A percentile compares a stretch with the other conserved stretches of the same genome.
phyloP scores from a whole-genome alignment of 1,140 invertebrate genomes.

The Ooceraea biroi region DNA sequence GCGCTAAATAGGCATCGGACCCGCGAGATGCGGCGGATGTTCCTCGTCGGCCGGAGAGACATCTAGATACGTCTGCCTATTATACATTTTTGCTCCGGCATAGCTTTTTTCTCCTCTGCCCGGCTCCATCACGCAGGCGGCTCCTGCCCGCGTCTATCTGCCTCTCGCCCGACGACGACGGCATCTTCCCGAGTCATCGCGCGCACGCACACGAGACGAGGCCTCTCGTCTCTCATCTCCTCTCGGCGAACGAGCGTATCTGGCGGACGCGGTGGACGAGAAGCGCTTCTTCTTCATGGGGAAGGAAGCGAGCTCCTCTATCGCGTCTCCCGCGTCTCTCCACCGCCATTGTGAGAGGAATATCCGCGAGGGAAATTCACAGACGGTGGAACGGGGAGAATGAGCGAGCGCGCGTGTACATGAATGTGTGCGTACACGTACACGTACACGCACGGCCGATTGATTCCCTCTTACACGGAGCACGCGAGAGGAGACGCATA shows the following conservation, averaged over 20 bases:
- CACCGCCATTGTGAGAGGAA: constrained; percentile 23
- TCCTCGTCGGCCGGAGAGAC: background rate
- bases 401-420: background rate
- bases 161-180: constrained; percentile 16
- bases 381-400: constrained; percentile 37
- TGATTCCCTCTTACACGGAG: constrained; percentile 67
- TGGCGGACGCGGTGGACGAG: background rate
- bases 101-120: constrained; percentile 16
- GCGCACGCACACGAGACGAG: background rate
- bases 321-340: constrained; percentile 17
- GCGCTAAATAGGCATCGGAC: constrained; percentile 18
- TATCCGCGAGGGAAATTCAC: constrained; percentile 31
- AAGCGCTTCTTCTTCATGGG: constrained; percentile 31
- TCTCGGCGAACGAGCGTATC: background rate
- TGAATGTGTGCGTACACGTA: constrained; percentile 32
- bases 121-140: background rate
- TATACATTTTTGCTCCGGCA: constrained; percentile 34
- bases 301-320: constrained; percentile 13
- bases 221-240: constrained; percentile 27
- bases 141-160: constrained; percentile 6
- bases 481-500: constrained; percentile 52
- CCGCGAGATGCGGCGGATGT: background rate
- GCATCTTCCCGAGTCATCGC: constrained; percentile 54
- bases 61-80: constrained; percentile 23
- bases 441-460: constrained; percentile 62